Evolutionary conservation across 2,888 invertebrate species (phyloP).

Genomic region (Merodon equestris): DNA sequence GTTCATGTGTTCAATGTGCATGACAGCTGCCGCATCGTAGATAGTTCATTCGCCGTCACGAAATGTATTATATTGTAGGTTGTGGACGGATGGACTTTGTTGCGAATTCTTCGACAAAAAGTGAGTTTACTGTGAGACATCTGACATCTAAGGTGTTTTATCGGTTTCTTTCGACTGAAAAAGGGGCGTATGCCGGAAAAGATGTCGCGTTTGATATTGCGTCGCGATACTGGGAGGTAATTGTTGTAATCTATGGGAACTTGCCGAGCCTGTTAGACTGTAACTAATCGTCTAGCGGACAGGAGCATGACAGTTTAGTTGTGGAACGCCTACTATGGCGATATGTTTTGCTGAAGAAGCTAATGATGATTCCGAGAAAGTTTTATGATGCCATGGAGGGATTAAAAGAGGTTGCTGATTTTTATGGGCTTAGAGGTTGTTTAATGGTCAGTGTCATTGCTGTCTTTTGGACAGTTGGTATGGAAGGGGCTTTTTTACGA

Average conservation of each 20-base stretch:
- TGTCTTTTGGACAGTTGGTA: too few relatives aligned
- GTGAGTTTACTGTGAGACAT: conserved; percentile 35
- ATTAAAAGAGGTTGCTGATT: background rate
- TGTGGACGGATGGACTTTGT: too few relatives aligned
- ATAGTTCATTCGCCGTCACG: conserved; percentile 34
- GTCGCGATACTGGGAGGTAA: background rate
- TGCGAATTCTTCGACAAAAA: conserved; percentile 48
- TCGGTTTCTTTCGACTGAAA: conserved; percentile 11
- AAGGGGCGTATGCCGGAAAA: conserved; percentile 33
- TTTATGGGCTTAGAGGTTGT: too few relatives aligned
- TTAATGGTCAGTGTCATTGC: too few relatives aligned
- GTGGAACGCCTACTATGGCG: background rate
- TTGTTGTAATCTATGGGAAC: conserved; percentile 1
- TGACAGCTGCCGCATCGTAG: conserved; percentile 41
- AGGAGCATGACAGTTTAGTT: background rate
- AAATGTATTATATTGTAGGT: too few relatives aligned
- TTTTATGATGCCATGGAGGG: background rate
- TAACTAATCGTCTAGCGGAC: conserved; percentile 11
- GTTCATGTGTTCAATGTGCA: conserved; percentile 46
- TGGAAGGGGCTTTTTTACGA: too few relatives aligned
- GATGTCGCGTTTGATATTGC: background rate
- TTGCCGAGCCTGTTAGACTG: conserved; percentile 2
- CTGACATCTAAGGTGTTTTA: conserved; percentile 38
- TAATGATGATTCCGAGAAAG: too few relatives aligned
- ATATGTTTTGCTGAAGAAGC: too few relatives aligned